Conservation (phyloP, 1,140 invertebrate genomes). For the Maconellicoccus hirsutus region DNA sequence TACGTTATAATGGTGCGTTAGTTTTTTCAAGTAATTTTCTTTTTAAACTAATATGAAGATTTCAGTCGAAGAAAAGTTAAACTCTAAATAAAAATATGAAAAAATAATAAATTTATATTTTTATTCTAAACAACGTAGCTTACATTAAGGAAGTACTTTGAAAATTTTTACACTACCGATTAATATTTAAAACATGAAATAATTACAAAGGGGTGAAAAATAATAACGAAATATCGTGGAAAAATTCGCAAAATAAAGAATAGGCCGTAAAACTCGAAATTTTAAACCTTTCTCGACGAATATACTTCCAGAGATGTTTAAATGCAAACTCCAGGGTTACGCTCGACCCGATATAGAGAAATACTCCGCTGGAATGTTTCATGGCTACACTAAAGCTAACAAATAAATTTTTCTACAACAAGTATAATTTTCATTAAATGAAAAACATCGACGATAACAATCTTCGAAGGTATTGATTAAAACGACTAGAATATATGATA, state of each 20-base stretch:
- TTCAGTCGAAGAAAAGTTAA: conserved; percentile 14
- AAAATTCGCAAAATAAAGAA: background rate
- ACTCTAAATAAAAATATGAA: conserved; percentile 16
- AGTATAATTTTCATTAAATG: background rate
- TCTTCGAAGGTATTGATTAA: background rate
- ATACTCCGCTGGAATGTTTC: conserved; percentile 13
- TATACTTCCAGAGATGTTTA: background rate
- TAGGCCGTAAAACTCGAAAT: background rate
- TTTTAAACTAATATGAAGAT: background rate
- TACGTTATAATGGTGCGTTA: conserved; percentile 17
- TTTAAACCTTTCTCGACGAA: background rate
- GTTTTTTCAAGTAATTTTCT: conserved; percentile 4
- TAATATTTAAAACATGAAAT: conserved; percentile 16
- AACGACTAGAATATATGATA: conserved; percentile 13
- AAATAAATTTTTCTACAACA: background rate
- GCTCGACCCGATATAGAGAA: no score
- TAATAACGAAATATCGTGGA: conserved; percentile 13
- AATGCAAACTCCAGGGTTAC: background rate
- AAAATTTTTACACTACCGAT: background rate
- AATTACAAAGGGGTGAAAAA: background rate
- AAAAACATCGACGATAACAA: background rate
- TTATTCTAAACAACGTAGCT: conserved; percentile 9
- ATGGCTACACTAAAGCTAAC: background rate
- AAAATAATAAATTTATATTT: conserved; percentile 15
- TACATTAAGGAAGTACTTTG: background rate